Conservation (phyloP, 2,888 invertebrate genomes). For the Tachina lurida region DNA sequence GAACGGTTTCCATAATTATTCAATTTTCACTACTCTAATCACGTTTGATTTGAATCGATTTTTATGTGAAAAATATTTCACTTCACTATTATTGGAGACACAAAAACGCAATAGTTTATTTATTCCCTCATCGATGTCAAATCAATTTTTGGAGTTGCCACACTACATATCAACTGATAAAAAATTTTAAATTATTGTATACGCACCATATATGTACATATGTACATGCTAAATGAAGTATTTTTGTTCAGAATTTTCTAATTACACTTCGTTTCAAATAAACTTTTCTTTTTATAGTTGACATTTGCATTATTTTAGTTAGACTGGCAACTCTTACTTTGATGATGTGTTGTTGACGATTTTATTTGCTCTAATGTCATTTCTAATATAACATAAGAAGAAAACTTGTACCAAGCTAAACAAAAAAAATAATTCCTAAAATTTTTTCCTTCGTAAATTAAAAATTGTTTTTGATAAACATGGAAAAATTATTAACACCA, state of each 20-base stretch:
- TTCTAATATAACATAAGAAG: slow-evolving; percentile 4
- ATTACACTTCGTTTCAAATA: no score
- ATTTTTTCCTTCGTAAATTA: slow-evolving; percentile 1
- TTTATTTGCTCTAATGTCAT: neutral
- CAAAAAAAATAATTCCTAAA: slow-evolving; percentile 27
- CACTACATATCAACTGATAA: neutral
- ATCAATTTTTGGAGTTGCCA: slow-evolving; percentile 29
- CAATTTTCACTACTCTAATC: slow-evolving; percentile 49
- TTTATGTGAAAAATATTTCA: slow-evolving; percentile 41
- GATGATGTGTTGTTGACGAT: slow-evolving; percentile 24
- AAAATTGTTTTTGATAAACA: slow-evolving; percentile 16
- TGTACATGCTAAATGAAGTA: no score
- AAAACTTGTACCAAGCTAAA: slow-evolving; percentile 45
- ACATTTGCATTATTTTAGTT: neutral
- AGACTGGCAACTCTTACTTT: slow-evolving; percentile 5
- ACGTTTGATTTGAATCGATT: slow-evolving; percentile 40
- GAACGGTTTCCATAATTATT: slow-evolving; percentile 73
- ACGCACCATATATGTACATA: no score
- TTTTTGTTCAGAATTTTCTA: no score
- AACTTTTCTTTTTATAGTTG: no score
- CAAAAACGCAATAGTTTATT: slow-evolving; percentile 12
- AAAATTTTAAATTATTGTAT: no score
- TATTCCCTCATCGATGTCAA: slow-evolving; percentile 42
- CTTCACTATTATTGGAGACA: slow-evolving; percentile 69
- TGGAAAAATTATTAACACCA: slow-evolving; percentile 59